Evolutionary conservation across 37 sponge, comb jelly and placozoan genomes (phyloP).

Genomic region (Theonella swinhoei): DNA sequence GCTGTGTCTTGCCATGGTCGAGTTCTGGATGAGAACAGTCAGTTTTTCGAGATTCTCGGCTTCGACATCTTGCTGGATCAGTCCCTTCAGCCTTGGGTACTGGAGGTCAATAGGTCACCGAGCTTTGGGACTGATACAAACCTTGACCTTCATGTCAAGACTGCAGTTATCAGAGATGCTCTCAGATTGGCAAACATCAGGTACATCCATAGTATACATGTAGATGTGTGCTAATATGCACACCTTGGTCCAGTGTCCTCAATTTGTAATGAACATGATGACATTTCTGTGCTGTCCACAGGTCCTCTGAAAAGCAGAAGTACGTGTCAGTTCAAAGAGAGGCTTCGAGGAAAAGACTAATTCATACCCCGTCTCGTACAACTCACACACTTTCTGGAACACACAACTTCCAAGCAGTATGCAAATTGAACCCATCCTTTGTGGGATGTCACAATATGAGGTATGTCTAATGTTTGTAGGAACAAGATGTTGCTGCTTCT

Average conservation of each 20-base stretch:
- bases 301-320: slow-evolving; percentile 32
- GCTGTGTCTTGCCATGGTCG: slow-evolving; percentile 77
- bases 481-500: slow-evolving; percentile 45
- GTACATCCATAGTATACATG: no score
- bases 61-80: slow-evolving; percentile 88
- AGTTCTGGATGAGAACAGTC: slow-evolving; percentile 27
- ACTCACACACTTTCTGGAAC: background rate
- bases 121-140: slow-evolving; percentile 83
- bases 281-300: no score
- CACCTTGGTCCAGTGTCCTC: background rate
- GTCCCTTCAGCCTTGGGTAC: slow-evolving; percentile 80
- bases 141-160: slow-evolving; percentile 83
- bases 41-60: slow-evolving; percentile 90
- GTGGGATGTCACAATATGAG: background rate
- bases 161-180: slow-evolving; percentile 77
- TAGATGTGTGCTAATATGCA: background rate
- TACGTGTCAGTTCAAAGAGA: slow-evolving; percentile 2
- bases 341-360: slow-evolving; percentile 40
- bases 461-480: slow-evolving; percentile 23
- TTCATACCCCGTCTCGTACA: background rate
- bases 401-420: slow-evolving; percentile 40
- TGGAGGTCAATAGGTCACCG: slow-evolving; percentile 93
- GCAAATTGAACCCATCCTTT: background rate
- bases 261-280: no score
- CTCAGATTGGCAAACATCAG: slow-evolving; percentile 65